Percentiles rank a stretch among this genome's conserved stretches.
Conservation (phyloP, 2,113 vertebrate genomes). For the Tupaia tana region DNA sequence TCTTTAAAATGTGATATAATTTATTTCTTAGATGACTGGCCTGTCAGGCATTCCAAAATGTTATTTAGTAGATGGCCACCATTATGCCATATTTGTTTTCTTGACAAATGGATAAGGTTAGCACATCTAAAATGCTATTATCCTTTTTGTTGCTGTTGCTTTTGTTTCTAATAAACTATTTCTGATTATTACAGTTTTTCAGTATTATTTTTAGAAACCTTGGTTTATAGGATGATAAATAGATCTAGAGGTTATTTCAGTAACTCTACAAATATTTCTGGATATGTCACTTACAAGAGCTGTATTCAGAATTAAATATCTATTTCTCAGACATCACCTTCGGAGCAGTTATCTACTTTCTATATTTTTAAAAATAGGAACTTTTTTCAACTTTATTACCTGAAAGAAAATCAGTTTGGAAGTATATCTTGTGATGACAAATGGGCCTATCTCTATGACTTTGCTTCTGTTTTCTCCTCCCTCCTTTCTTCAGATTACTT, state of each 20-base stretch:
- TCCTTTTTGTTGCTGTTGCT: background rate
- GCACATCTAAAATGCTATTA: slow-evolving; percentile 1
- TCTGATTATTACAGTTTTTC: slow-evolving; percentile 9
- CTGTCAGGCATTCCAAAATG: background rate
- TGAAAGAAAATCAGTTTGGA: background rate
- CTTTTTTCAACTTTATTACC: slow-evolving; percentile 6
- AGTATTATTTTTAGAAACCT: background rate
- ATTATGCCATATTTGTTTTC: slow-evolving; percentile 18
- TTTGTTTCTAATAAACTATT: slow-evolving; percentile 44
- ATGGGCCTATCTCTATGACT: background rate
- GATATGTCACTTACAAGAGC: background rate
- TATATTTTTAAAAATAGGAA: background rate
- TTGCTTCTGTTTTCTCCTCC: background rate
- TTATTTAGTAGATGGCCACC: background rate
- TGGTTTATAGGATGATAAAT: background rate
- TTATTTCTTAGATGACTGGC: too few relatives aligned
- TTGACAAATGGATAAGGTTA: background rate
- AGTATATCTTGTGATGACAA: background rate
- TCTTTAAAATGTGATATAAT: slow-evolving; percentile 14
- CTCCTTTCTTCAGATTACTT: background rate
- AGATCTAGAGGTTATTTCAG: background rate
- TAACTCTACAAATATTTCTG: background rate
- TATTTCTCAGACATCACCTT: slow-evolving; percentile 10
- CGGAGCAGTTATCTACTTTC: background rate
- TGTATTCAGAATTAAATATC: slow-evolving; percentile 32